A percentile compares a stretch with the other conserved stretches of the same genome.
Conservation (phyloP, 2,888 invertebrate genomes). For the Drosophila cognata region DNA sequence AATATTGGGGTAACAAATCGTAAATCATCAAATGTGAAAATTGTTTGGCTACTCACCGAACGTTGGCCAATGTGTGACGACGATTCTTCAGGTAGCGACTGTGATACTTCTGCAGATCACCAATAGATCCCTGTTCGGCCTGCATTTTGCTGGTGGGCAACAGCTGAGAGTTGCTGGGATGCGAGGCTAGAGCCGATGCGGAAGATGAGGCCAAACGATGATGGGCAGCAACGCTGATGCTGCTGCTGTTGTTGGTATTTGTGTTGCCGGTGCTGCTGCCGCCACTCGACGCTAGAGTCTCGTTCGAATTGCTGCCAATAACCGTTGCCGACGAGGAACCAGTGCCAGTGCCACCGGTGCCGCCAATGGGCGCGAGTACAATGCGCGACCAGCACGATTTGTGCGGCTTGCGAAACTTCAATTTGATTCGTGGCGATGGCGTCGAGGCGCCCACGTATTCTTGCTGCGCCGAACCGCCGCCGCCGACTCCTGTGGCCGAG, state of each 20-base stretch:
- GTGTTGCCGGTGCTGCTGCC: conserved; percentile 80
- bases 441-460: conserved; percentile 75
- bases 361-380: conserved; percentile 79
- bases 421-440: conserved; percentile 84
- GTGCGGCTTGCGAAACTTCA: conserved; percentile 84
- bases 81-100: conserved; percentile 93
- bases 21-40: neutral
- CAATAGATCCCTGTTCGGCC: conserved; percentile 96
- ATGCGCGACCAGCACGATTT: conserved; percentile 84
- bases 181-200: conserved; percentile 78
- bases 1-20: neutral
- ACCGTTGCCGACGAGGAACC: conserved; percentile 70
- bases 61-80: conserved; percentile 95
- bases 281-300: conserved; percentile 79
- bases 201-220: conserved; percentile 79
- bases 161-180: conserved; percentile 84
- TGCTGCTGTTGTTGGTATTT: conserved; percentile 76
- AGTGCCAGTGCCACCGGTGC: conserved; percentile 36
- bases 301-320: conserved; percentile 82
- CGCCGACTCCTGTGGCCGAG: conserved; percentile 45
- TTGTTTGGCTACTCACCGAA: conserved; percentile 90
- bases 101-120: conserved; percentile 95
- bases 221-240: conserved; percentile 74
- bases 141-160: conserved; percentile 90
- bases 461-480: conserved; percentile 22